Evolutionary conservation across 2,797 vertebrate genomes (phyloP), one percentile per base, ranked within the genome.

Genomic region (Siniperca obscura): DNA sequence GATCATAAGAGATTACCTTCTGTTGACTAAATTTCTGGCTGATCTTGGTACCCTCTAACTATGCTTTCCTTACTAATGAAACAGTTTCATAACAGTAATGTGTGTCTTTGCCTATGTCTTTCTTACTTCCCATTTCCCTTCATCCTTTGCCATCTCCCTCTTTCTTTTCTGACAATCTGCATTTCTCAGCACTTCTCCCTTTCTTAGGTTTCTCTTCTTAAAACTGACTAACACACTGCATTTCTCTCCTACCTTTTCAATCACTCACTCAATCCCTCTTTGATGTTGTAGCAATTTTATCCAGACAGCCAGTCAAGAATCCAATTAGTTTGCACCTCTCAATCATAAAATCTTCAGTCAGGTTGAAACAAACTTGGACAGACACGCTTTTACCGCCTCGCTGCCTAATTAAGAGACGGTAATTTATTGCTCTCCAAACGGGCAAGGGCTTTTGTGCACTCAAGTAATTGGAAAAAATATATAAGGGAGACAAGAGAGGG

Each of bases 321-420:
- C 93, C 92, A 95, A 95, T 95, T 95, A 95, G 90, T 90, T 88
- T 89, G 90, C 85, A 68, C 85, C 90, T 86, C 90, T 94, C 91
- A 92, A 94, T 93, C 93, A 93, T 91, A 89, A 90, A 91, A 94
- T 94, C 92, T 93, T 93, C 89, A 87, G 82, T 87, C 76, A 80
- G 84, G 81, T 89, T 93, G 91, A 93, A 94, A 91, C 91, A 91
- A 93, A 94, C 89, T 93, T 93, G 87, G 91, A 91, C 90, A 88
- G 91, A 87, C 91, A 88, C 81, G 81, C 90, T 87, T 93, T 92
- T 87, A 87, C 87, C 74, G 70, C 87, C 84, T 86, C 66, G 53
- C 86, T 72, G 82, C 80, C 91, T 94, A 94, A 95, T 95, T 95
- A 94, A 90, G 88, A 92, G 92, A 91, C 61, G 70, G 88, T 94